Conservation (phyloP, 2,113 vertebrate species). For the Megaceryle torquata region DNA sequence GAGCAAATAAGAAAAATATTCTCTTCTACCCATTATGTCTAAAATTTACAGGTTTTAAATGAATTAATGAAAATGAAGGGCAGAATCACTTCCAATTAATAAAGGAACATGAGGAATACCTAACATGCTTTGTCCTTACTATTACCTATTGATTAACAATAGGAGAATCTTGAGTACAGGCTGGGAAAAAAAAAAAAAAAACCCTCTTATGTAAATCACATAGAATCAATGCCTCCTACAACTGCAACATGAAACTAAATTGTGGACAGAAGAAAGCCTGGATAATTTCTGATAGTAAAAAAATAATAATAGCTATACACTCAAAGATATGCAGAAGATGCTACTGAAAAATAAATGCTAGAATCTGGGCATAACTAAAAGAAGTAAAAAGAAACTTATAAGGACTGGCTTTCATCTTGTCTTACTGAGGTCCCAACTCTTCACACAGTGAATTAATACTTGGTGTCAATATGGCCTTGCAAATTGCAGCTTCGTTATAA, state of each 20-base stretch:
- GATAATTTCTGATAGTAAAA: background rate
- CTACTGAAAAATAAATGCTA: background rate
- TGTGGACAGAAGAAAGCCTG: background rate
- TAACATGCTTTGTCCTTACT: background rate
- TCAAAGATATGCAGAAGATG: background rate
- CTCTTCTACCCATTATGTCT: background rate
- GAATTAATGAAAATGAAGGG: background rate
- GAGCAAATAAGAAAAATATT: background rate
- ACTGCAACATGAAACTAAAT: background rate
- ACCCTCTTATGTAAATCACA: background rate
- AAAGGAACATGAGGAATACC: background rate
- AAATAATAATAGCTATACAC: background rate
- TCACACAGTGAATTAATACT: background rate
- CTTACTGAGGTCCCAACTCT: background rate
- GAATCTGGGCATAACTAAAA: background rate
- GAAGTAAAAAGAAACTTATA: background rate
- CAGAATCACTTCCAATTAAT: background rate
- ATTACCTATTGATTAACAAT: background rate
- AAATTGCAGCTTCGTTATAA: background rate
- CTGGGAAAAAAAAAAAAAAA: background rate
- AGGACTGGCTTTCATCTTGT: background rate
- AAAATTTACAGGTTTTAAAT: slow-evolving; percentile 13
- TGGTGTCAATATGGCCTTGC: background rate
- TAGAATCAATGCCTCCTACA: background rate
- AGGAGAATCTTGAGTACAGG: background rate